Conservation (phyloP, 1,140 invertebrate genomes). For the Meloidogyne chitwoodi region DNA sequence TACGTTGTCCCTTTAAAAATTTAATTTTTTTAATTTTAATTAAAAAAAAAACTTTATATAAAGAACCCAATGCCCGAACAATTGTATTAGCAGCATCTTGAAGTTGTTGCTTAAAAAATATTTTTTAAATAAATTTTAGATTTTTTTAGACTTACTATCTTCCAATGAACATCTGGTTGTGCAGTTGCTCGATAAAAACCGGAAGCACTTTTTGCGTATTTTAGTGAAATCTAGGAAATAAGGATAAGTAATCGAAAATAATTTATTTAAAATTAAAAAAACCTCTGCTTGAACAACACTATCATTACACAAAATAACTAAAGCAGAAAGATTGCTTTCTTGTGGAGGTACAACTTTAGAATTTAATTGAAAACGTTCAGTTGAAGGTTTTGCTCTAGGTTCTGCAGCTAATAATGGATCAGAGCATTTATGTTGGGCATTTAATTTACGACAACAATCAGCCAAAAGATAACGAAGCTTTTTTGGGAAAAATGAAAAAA, state of each 20-base stretch:
- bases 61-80: conserved; percentile 29
- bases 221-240: conserved; percentile 15
- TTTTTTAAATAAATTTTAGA: neutral
- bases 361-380: conserved; percentile 16
- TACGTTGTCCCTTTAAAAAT: conserved; percentile 17
- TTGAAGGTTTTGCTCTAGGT: conserved; percentile 16
- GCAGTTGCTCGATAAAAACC: conserved; percentile 34
- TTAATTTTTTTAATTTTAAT: neutral
- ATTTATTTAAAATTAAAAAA: conserved; percentile 25
- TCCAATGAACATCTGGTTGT: conserved; percentile 34
- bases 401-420: neutral
- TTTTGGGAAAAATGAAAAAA: neutral
- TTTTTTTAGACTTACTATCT: conserved; percentile 1
- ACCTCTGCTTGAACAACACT: conserved; percentile 26
- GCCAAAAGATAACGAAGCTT: conserved; percentile 7
- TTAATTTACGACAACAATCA: conserved; percentile 21
- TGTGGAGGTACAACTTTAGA: conserved; percentile 12
- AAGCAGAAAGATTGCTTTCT: conserved; percentile 17
- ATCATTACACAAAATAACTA: conserved; percentile 10
- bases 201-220: conserved; percentile 28
- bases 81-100: conserved; percentile 30
- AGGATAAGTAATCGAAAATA: neutral
- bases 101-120: conserved; percentile 25
- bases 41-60: neutral
- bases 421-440: conserved; percentile 18